These are phyloP conservation scores for Zophobas atratus DNA, from an alignment of 1,140 invertebrate genomes.

Conservation along the genomic window DNA sequence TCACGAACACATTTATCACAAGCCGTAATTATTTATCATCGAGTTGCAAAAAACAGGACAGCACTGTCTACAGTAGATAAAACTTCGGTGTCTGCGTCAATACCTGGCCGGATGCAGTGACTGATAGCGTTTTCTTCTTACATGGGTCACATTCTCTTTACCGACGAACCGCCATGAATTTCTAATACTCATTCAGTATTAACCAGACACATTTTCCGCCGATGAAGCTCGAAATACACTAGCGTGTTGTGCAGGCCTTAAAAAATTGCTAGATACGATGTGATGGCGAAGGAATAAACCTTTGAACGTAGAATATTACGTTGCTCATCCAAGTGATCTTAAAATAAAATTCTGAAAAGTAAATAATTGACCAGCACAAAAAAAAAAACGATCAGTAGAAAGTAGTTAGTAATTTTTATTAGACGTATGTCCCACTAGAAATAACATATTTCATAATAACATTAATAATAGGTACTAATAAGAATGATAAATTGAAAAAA, in stretches of 20 bases:
- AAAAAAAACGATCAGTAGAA: too few species aligned
- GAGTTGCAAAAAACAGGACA: conserved; percentile 11
- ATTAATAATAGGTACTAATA: too few species aligned
- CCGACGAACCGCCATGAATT: conserved; percentile 38
- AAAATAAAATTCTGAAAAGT: too few species aligned
- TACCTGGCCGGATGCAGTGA: conserved; percentile 11
- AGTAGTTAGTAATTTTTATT: too few species aligned
- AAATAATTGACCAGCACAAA: too few species aligned
- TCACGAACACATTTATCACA: conserved; percentile 6
- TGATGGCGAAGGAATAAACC: background rate
- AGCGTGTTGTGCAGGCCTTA: conserved; percentile 10
- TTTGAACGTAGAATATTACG: background rate
- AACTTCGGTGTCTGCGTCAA: conserved; percentile 10
- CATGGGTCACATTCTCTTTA: conserved; percentile 38
- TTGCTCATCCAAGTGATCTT: too few species aligned
- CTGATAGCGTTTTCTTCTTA: conserved; percentile 32
- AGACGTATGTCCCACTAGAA: too few species aligned
- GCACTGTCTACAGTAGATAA: conserved; percentile 3
- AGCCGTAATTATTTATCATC: conserved; percentile 28
- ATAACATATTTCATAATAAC: too few species aligned
- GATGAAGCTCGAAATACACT: conserved; percentile 27
- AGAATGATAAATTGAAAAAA: too few species aligned
- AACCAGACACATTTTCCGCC: conserved; percentile 32
- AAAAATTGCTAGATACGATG: conserved; percentile 11
- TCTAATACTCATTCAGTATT: conserved; percentile 42